Evolutionary conservation across 2,797 vertebrate species (phyloP).

Genomic region (Oreonectes daqikongensis): DNA sequence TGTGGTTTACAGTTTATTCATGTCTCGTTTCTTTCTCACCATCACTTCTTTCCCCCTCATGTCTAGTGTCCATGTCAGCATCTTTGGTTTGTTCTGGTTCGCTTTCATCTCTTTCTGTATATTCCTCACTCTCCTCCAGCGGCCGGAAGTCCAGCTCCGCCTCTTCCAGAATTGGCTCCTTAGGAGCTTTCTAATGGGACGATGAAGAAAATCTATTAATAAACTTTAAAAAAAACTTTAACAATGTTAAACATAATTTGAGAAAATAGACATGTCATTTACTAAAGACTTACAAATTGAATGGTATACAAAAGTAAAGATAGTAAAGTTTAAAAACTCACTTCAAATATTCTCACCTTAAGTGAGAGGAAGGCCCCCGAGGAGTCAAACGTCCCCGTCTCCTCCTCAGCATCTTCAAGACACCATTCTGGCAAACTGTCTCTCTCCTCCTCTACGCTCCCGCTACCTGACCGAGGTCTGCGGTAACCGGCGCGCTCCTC

Average conservation of each 20-base stretch:
- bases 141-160: slow-evolving; percentile 94
- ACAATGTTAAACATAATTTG: background rate
- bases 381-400: slow-evolving; percentile 98
- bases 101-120: slow-evolving; percentile 84
- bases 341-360: slow-evolving; percentile 77
- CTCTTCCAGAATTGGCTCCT: slow-evolving; percentile 96
- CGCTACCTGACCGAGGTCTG: slow-evolving; percentile 88
- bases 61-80: slow-evolving; percentile 75
- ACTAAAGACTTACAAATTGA: background rate
- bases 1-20: background rate
- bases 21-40: slow-evolving; percentile 5
- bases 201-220: background rate
- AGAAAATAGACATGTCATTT: background rate
- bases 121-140: slow-evolving; percentile 84
- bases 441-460: slow-evolving; percentile 93
- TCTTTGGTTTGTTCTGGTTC: slow-evolving; percentile 91
- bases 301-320: background rate
- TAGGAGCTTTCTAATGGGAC: slow-evolving; percentile 87
- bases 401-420: slow-evolving; percentile 95
- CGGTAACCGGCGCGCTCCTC: slow-evolving; percentile 89
- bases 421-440: slow-evolving; percentile 98
- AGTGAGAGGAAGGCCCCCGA: slow-evolving; percentile 95
- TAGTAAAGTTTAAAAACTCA: slow-evolving; percentile 29
- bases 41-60: slow-evolving; percentile 64
- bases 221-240: background rate